Conservation (phyloP, 2,888 invertebrate genomes). For the Lagria hirta region DNA sequence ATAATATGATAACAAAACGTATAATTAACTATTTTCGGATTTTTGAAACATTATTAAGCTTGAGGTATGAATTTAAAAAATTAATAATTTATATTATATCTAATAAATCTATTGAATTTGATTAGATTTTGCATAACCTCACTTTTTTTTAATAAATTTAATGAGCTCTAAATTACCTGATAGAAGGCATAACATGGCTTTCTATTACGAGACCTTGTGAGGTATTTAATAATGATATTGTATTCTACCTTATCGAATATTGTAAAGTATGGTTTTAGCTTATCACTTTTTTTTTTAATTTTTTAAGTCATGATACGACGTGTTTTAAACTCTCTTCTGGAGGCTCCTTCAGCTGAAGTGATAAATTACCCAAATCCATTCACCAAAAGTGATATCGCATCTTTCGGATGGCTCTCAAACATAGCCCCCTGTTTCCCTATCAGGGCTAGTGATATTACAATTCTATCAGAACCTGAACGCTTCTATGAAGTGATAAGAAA, state of each 20-base stretch:
- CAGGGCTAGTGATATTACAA: conserved; percentile 66
- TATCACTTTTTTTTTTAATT: neutral
- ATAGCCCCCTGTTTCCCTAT: conserved; percentile 70
- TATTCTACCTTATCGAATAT: too few relatives aligned
- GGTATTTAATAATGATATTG: too few relatives aligned
- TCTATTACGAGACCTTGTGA: neutral
- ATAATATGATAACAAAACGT: too few relatives aligned
- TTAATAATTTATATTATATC: too few relatives aligned
- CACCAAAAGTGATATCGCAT: conserved; percentile 42
- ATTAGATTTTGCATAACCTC: conserved; percentile 6
- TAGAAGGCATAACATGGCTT: too few relatives aligned
- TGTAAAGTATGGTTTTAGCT: neutral
- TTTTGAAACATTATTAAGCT: too few relatives aligned
- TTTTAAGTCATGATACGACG: conserved; percentile 46
- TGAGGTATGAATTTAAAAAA: too few relatives aligned
- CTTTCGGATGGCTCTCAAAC: conserved; percentile 60
- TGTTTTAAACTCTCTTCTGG: conserved; percentile 46
- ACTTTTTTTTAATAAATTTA: conserved; percentile 1
- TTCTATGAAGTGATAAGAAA: conserved; percentile 76
- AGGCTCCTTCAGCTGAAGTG: conserved; percentile 38
- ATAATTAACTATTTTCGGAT: too few relatives aligned
- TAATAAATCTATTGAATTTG: too few relatives aligned
- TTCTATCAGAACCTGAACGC: conserved; percentile 73
- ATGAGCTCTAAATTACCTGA: neutral
- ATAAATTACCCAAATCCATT: conserved; percentile 46